Conservation (phyloP, 1,140 invertebrate genomes). For the Ips typographus region DNA sequence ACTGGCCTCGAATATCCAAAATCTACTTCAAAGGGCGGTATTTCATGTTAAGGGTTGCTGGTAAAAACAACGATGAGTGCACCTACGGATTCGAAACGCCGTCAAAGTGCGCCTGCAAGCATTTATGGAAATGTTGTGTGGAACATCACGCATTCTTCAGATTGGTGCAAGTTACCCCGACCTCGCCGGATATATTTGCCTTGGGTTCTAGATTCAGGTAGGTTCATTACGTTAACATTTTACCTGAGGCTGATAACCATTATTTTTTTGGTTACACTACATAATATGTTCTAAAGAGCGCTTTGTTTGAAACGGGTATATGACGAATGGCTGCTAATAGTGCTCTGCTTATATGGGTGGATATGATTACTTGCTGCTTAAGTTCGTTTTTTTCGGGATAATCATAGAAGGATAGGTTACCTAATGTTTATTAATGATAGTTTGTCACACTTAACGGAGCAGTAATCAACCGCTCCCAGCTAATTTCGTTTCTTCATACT, state of each 20-base stretch:
- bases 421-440: not conserved
- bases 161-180: conserved; percentile 74
- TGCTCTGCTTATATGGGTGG: no score
- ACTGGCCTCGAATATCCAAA: conserved; percentile 97
- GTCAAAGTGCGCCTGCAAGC: conserved; percentile 93
- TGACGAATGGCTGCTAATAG: no score
- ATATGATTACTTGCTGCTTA: no score
- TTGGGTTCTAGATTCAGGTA: conserved; percentile 70
- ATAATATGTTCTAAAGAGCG: not conserved
- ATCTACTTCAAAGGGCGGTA: conserved; percentile 95
- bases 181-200: conserved; percentile 69
- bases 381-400: no score
- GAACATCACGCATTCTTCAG: conserved; percentile 99
- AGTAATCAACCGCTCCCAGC: not conserved
- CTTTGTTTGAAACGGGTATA: no score
- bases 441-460: not conserved
- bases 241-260: conserved; percentile 10
- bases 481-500: not conserved
- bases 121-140: conserved; percentile 97
- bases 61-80: conserved; percentile 94
- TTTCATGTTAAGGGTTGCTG: conserved; percentile 93
- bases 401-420: not conserved
- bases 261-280: not conserved
- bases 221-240: conserved; percentile 44
- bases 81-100: conserved; percentile 95